Evolutionary conservation across 2,113 vertebrate genomes (phyloP), one percentile per base, ranked within the genome.

Genomic region (Neogobius melanostomus): DNA sequence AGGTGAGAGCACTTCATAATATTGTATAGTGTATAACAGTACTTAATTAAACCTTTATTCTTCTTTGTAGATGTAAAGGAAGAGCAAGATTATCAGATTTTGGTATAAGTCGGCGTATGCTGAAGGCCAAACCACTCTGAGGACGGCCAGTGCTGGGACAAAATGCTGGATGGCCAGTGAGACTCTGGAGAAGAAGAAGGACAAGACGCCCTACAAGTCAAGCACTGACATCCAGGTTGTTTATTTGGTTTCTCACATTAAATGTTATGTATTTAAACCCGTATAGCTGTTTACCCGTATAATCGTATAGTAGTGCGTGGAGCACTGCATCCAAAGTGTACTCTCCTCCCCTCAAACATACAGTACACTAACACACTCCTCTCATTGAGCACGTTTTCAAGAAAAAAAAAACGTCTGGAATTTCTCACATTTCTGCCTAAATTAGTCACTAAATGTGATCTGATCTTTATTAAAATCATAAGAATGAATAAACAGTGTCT

Each of bases 91-190:
- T 92, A 53, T 77, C 89, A n/a, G 90, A 91, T 74, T 91, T 90
- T 76, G 85, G 90, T 7, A 88, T 91, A 14, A 90, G 91, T 48
- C 66, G 91, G 60, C 56, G 71, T 7, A 53, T 92, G 14, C 68
- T 6, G 1, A 21, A 15, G 76, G 21, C 2, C 68, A 89, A 68
- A 89, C 82, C 11, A 88, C 88, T 64, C 3, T 65, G 1, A 48
- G 11, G 36, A 90, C 90, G 15, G 46, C 12, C 1, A 54, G 72
- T 4, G 84, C 81, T 68, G 90, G 91, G 83, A 91, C 90, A 36
- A 77, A 21, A 69, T 83, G 72, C 68, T 92, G 91, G 90, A 91
- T 77, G 83, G 85, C 91, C 54, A 83, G n/a, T 0, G 91, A 91
- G 66, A 79, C 70, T 15, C 57, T 92, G 50, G 47, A 78, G 1